Base-by-base conservation (phyloP, 2,888 invertebrate species). In the Cryptus viduatorius region DNA sequence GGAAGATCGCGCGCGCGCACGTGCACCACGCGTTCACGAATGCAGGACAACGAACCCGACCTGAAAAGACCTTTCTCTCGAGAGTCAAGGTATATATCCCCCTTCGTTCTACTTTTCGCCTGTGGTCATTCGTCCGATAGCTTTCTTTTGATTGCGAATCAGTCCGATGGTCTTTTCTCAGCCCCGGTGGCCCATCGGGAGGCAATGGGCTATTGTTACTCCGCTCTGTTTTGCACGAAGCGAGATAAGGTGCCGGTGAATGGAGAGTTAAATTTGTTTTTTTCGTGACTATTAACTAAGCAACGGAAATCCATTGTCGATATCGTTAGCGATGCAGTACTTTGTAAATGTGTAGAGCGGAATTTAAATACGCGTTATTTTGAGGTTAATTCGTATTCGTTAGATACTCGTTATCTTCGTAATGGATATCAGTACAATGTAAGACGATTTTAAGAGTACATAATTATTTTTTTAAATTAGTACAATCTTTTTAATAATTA, bases 51-150 rank as follows among this genome's bases (percentile, higher is more conserved):
- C 75, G 89, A 89, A 89, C 89, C 79, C 86, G 85, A 82, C 87
- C 87, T 86, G 84, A 85, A 86, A 86, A 86, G 88, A 88, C 86
- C 90, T 90, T 89, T 90, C 90, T 88, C 89, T 85, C 68, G 82
- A 68, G 85, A 88, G 86, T 88, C 86, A 86, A 86, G 86, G 79
- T 86, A 85, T 84, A 67, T 31, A 82, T 78, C 75, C 79, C 71
- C 73, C 76, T 85, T 87, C 87, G 86, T 82, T 86, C 87, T 81
- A 86, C 86, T 87, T 86, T 79, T 10, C 65, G 72, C 29, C 42
- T 67, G 65, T 71, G 76, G 56, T 84, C 31, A 83, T 78, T 80
- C 82, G 80, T 53, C 69, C 78, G 82, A 77, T 71, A 61, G 61
- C 83, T 85, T 85, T 81, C 79, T 79, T 80, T 73, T 68, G 76